Evolutionary conservation across 2,888 invertebrate genomes (phyloP).

Genomic region (Drosophila antonietae): DNA sequence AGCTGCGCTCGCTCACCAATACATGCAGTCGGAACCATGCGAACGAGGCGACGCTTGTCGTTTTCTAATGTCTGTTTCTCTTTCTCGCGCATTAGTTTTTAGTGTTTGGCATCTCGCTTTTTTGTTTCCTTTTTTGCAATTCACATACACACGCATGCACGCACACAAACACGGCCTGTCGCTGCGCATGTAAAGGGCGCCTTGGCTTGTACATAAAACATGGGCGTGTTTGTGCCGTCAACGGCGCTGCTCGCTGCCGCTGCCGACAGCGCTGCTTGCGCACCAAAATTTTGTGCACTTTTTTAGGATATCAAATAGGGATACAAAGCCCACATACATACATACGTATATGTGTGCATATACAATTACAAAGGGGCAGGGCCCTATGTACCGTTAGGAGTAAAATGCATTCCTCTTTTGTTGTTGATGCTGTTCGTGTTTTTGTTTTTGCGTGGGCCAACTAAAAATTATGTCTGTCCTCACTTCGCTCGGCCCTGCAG

Average conservation of each 20-base stretch:
- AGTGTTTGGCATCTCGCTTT: conserved; percentile 82
- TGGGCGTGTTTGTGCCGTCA: conserved; percentile 76
- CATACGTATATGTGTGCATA: conserved; percentile 22
- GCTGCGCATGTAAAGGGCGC: conserved; percentile 74
- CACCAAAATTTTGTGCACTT: conserved; percentile 78
- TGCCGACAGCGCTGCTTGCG: conserved; percentile 65
- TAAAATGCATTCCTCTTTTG: conserved; percentile 68
- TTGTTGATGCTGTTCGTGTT: conserved; percentile 28
- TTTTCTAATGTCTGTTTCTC: conserved; percentile 83
- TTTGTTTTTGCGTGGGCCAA: conserved; percentile 64
- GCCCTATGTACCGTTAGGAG: conserved; percentile 45
- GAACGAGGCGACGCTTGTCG: conserved; percentile 66
- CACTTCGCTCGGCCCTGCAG: conserved; percentile 21
- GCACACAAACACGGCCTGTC: conserved; percentile 16
- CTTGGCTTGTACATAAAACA: conserved; percentile 74
- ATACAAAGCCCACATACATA: conserved; percentile 54
- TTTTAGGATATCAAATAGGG: conserved; percentile 82
- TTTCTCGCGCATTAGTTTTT: conserved; percentile 83
- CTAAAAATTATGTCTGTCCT: conserved; percentile 61
- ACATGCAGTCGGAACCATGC: conserved; percentile 42
- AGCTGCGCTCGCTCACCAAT: conserved; percentile 60
- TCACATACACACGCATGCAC: conserved; percentile 39
- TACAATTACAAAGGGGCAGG: conserved; percentile 26
- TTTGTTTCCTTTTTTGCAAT: conserved; percentile 76
- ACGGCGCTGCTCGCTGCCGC: conserved; percentile 49